Percentiles rank a stretch among this genome's conserved stretches.
Evolutionary conservation across 2,113 vertebrate species (phyloP).

Genomic region (Pao palembangensis): DNA sequence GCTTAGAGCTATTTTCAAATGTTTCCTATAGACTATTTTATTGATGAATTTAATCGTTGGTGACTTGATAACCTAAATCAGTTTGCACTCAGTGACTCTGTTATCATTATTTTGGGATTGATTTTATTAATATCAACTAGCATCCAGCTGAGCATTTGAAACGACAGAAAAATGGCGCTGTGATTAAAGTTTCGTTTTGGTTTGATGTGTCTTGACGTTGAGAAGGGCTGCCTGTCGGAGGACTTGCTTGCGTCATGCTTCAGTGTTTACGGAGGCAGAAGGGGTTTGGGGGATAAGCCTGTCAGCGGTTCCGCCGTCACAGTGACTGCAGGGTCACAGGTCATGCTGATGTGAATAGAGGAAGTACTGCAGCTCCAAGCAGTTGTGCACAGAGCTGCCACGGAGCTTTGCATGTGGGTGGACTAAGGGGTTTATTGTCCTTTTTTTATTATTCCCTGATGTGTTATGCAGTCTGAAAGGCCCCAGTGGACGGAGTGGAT

Average conservation of each 20-base stretch:
- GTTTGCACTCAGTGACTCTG: too few relatives aligned
- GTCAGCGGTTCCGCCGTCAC: slow-evolving; percentile 43
- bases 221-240: slow-evolving; percentile 28
- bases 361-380: slow-evolving; percentile 28
- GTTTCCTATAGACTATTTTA: too few relatives aligned
- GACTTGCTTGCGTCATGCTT: slow-evolving; percentile 50
- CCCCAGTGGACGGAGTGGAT: slow-evolving; percentile 35
- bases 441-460: slow-evolving; percentile 22
- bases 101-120: too few relatives aligned
- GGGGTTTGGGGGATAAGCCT: slow-evolving; percentile 31
- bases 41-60: too few relatives aligned
- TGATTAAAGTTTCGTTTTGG: slow-evolving; percentile 17
- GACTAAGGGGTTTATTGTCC: slow-evolving; percentile 9
- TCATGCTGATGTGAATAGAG: slow-evolving; percentile 29
- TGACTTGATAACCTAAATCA: too few relatives aligned
- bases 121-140: too few relatives aligned
- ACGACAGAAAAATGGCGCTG: not conserved
- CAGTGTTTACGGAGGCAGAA: slow-evolving; percentile 33
- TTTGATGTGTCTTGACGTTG: slow-evolving; percentile 42
- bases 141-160: slow-evolving; percentile 2
- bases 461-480: slow-evolving; percentile 39
- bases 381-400: slow-evolving; percentile 2
- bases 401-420: slow-evolving; percentile 32
- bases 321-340: slow-evolving; percentile 43
- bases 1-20: too few relatives aligned